phyloP scores from a whole-genome alignment of 2,888 invertebrate species.

The Chaetogeoica ovagalla region DNA sequence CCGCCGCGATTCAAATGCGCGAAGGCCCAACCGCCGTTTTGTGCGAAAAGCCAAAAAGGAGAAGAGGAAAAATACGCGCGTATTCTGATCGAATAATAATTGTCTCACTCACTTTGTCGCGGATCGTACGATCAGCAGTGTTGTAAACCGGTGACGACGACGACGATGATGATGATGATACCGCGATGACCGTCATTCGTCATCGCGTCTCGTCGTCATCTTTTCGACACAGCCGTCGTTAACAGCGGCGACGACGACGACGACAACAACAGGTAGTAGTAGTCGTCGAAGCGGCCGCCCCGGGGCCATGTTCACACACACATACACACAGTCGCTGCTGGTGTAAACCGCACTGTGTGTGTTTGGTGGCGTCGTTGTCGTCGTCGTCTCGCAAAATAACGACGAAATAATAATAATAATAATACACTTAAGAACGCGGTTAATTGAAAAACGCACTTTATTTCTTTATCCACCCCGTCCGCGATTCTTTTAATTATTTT shows the following conservation, averaged over 20 bases:
- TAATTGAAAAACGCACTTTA: no score
- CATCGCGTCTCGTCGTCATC: neutral
- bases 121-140: neutral
- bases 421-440: no score
- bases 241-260: neutral
- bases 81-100: neutral
- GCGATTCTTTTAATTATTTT: no score
- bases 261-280: neutral
- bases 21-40: slow-evolving; percentile 29
- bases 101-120: slow-evolving; percentile 9
- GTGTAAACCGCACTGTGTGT: no score
- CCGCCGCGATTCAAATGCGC: slow-evolving; percentile 34
- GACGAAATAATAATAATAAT: no score
- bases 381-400: no score
- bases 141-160: no score
- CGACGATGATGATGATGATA: no score
- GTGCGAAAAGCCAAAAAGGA: neutral
- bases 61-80: no score
- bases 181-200: neutral
- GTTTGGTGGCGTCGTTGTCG: no score
- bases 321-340: no score
- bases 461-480: no score
- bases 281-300: neutral
- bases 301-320: slow-evolving; percentile 29
- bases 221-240: neutral